Percentiles rank a stretch among this genome's conserved stretches.
Conservation (phyloP, 2,797 vertebrate species). For the Semotilus atromaculatus region DNA sequence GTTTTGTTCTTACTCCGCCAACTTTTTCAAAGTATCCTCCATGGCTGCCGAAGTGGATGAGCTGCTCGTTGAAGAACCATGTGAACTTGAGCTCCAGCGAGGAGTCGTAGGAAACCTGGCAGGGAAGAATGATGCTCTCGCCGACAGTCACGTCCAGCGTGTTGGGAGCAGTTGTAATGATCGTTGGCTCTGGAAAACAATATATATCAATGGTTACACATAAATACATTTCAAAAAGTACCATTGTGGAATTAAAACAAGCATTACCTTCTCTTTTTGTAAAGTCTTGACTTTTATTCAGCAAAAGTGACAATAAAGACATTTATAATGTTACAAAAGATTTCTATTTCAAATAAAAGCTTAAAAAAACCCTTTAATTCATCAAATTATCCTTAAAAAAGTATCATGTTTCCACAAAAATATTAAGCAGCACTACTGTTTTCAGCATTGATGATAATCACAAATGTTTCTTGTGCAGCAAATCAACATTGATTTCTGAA, state of each 20-base stretch:
- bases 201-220: not conserved
- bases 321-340: not conserved
- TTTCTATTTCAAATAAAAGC: not conserved
- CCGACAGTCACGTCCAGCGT: slow-evolving; percentile 94
- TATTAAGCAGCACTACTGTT: not conserved
- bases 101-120: slow-evolving; percentile 93
- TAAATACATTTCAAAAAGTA: not conserved
- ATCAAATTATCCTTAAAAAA: not conserved
- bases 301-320: not conserved
- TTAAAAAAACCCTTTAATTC: not conserved
- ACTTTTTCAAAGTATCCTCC: slow-evolving; percentile 96
- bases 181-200: slow-evolving; percentile 86
- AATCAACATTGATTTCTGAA: not conserved
- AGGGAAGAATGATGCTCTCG: slow-evolving; percentile 94
- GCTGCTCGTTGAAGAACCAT: slow-evolving; percentile 95
- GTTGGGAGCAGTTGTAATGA: slow-evolving; percentile 87
- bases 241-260: not conserved
- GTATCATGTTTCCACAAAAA: not conserved
- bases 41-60: slow-evolving; percentile 93
- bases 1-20: slow-evolving; percentile 88
- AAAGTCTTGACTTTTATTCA: not conserved
- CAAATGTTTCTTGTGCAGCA: not conserved
- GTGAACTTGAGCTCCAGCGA: slow-evolving; percentile 92
- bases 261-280: not conserved
- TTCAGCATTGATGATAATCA: not conserved